Conservation (phyloP, 2,888 invertebrate genomes). For the Desoria tigrina region DNA sequence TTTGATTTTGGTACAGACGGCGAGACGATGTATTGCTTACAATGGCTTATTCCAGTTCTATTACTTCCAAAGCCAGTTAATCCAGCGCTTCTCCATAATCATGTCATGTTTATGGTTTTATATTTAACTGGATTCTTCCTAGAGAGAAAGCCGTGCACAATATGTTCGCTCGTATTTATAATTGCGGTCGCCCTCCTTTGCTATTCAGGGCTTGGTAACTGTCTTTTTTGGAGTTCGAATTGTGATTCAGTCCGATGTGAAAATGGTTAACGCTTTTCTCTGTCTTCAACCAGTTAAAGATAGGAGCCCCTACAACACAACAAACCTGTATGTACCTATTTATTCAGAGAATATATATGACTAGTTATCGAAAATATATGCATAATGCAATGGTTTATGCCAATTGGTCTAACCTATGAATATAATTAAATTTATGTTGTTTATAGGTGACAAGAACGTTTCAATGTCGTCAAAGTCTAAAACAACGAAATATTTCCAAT, state of each 20-base stretch:
- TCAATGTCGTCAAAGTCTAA: no score
- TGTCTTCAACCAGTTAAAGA: no score
- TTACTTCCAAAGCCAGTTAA: constrained; percentile 97
- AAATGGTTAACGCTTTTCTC: constrained; percentile 35
- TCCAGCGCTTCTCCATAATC: constrained; percentile 91
- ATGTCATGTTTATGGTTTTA: constrained; percentile 95
- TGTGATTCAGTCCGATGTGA: constrained; percentile 66
- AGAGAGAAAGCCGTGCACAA: constrained; percentile 94
- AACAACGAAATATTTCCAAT: no score
- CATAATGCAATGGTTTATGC: no score
- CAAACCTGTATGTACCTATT: no score
- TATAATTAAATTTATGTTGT: no score
- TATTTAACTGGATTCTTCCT: constrained; percentile 96
- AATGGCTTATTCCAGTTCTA: constrained; percentile 95
- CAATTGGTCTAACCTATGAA: no score
- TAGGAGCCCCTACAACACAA: no score
- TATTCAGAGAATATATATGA: no score
- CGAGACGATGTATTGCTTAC: constrained; percentile 86
- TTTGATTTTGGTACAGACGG: no score
- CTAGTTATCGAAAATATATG: no score
- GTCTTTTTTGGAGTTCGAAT: constrained; percentile 84
- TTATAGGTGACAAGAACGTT: no score
- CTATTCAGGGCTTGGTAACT: constrained; percentile 93
- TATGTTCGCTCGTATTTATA: constrained; percentile 92
- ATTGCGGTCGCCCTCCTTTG: constrained; percentile 91